Conservation (phyloP, 2,797 vertebrate genomes). For the Eulemur mongoz region DNA sequence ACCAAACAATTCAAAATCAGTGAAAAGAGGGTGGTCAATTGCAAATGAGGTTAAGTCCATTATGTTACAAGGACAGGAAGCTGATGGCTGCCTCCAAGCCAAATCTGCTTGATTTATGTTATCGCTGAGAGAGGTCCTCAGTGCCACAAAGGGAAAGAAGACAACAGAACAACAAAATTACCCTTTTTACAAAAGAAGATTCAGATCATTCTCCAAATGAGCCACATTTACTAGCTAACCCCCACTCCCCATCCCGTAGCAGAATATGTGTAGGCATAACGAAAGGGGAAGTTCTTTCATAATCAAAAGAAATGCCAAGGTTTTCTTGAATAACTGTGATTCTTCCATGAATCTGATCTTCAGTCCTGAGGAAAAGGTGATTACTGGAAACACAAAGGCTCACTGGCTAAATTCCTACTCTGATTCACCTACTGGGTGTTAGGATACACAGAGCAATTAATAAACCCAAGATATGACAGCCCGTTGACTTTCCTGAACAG, state of each 20-base stretch:
- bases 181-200: background rate
- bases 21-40: conserved; percentile 10
- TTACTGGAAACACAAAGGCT: background rate
- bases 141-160: background rate
- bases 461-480: background rate
- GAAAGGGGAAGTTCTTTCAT: background rate
- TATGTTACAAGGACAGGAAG: conserved; percentile 56
- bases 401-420: background rate
- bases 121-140: background rate
- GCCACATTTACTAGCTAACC: background rate
- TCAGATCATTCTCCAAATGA: background rate
- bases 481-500: conserved; percentile 2
- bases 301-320: background rate
- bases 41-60: conserved; percentile 58
- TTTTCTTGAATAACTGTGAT: conserved; percentile 22
- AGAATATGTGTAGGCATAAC: background rate
- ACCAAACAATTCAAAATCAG: conserved; percentile 61
- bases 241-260: rapidly evolving
- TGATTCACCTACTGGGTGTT: background rate
- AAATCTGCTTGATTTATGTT: conserved; percentile 58
- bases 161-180: background rate
- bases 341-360: conserved; percentile 44
- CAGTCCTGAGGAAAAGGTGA: background rate
- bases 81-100: conserved; percentile 47
- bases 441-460: background rate